Conservation (phyloP, 1,140 invertebrate genomes). For the Aphelenchoides besseyi region DNA sequence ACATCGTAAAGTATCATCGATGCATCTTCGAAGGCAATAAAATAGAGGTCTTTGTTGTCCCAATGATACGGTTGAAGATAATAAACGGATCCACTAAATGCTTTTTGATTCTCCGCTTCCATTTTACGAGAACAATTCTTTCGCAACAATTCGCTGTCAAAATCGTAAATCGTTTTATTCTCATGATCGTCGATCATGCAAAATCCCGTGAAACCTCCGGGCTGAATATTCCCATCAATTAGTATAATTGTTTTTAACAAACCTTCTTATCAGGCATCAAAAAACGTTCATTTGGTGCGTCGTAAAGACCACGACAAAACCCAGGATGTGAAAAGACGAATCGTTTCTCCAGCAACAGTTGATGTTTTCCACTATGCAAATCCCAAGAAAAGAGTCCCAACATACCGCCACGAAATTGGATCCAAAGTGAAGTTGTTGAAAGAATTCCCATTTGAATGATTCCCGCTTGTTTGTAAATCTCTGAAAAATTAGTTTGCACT, state of each 20-base stretch:
- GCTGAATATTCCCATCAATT: not conserved
- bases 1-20: constrained; percentile 1
- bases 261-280: constrained; percentile 9
- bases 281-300: not conserved
- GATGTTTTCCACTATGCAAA: not conserved
- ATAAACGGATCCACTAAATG: not conserved
- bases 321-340: constrained; percentile 6
- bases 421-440: constrained; percentile 14
- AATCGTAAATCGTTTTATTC: constrained; percentile 18
- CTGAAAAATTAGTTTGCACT: not conserved
- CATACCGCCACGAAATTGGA: constrained; percentile 19
- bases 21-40: constrained; percentile 17
- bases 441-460: constrained; percentile 14
- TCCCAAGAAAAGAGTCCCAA: constrained; percentile 10
- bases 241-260: not conserved
- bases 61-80: constrained; percentile 5
- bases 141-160: not conserved
- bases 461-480: constrained; percentile 2
- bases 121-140: not conserved
- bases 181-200: constrained; percentile 8
- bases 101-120: not conserved
- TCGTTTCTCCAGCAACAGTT: constrained; percentile 1
- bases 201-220: constrained; percentile 7
- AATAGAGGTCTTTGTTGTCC: not conserved
- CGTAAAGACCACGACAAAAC: constrained; percentile 11